Evolutionary conservation across 1,140 invertebrate genomes (phyloP).

Genomic region (Tetragnatha versicolor): DNA sequence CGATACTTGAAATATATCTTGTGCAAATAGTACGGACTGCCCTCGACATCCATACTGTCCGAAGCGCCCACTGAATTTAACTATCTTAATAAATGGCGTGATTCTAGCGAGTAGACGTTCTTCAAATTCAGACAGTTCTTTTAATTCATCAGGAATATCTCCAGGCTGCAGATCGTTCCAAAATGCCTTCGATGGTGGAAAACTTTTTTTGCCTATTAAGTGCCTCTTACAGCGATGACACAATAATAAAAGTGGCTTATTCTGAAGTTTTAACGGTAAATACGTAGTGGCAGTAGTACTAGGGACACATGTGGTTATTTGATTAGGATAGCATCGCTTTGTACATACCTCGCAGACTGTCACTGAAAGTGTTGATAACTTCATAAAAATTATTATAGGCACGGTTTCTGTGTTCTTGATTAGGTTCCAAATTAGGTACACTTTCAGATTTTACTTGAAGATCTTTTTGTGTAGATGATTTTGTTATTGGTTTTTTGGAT

Average conservation of each 20-base stretch:
- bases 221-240: slow-evolving; percentile 19
- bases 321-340: slow-evolving; percentile 15
- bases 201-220: not conserved
- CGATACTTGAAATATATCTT: slow-evolving; percentile 14
- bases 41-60: slow-evolving; percentile 42
- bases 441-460: no score
- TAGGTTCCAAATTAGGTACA: no score
- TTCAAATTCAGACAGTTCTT: slow-evolving; percentile 33
- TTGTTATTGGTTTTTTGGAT: no score
- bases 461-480: no score
- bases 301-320: not conserved
- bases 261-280: not conserved
- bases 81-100: slow-evolving; percentile 33
- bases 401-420: no score
- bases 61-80: slow-evolving; percentile 16
- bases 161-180: slow-evolving; percentile 34
- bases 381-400: no score
- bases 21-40: slow-evolving; percentile 13
- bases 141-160: not conserved
- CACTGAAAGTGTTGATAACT: no score
- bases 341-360: not conserved
- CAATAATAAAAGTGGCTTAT: not conserved
- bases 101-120: slow-evolving; percentile 27
- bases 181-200: slow-evolving; percentile 12
- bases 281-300: not conserved